Base-by-base conservation (phyloP, 2,888 invertebrate genomes). In the Epinotia demarniana region DNA sequence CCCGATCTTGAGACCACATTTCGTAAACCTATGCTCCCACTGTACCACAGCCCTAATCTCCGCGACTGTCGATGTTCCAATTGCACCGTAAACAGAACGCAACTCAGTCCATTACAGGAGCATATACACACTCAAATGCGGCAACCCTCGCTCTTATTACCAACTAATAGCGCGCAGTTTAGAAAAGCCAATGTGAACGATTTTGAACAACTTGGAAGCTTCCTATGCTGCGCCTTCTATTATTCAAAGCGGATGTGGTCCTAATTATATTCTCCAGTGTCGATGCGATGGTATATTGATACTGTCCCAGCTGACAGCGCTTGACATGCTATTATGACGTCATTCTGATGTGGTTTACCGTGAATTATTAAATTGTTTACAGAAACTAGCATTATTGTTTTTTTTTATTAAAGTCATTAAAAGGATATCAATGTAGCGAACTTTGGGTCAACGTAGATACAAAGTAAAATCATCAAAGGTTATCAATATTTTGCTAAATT, bases 171-270 rank as follows among this genome's bases (percentile, higher is more conserved):
- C 53, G 66, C 4, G 0, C 1, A 64, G 1, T 58, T 58, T 12
- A 13, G 64, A n/a, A 18, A 49, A 66, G 13, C 27, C 13, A 60
- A 11, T 6, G 43, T 33, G 4, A 43, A 19, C n/a, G 13, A 39
- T 8, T 49, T 4, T 57, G 9, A 66, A 66, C 66, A 60, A 69
- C 68, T 23, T 82, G 86, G 81, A 81, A 86, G 82, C 81, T 85
- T 86, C 85, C 86, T 86, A 82, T 80, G 87, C 83, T 87, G 80
- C 88, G 85, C 87, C 90, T 87, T 87, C 87, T 87, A 90, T 88
- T 89, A 89, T 90, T 88, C 86, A 86, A 77, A 81, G 78, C 84
- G 87, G 87, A 87, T 85, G 85, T 83, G 79, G 80, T 86, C 60
- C 82, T 87, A 89, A 88, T 89, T 88, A 80, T 80, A 79, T 78